Evolutionary conservation across 2,888 invertebrate genomes (phyloP).

Genomic region (Ferrisia virgata): DNA sequence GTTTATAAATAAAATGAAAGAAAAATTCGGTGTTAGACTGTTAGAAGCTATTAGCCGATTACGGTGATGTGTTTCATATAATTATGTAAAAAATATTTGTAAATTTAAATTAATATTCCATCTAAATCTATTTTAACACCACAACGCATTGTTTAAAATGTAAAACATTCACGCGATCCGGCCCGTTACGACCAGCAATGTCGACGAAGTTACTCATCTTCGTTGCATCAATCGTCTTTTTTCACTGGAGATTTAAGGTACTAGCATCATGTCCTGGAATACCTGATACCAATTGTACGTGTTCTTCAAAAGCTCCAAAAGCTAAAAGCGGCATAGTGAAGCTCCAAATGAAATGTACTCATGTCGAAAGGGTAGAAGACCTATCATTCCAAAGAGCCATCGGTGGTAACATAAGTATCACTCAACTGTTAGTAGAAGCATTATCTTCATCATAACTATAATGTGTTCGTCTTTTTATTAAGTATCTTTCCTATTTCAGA

Average conservation of each 20-base stretch:
- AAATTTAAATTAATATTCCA: not conserved
- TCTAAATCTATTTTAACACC: not conserved
- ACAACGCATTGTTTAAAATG: not conserved
- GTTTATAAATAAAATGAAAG: not conserved
- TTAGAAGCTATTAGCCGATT: too few species aligned
- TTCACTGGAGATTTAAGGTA: not conserved
- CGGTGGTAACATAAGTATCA: not conserved
- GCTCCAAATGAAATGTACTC: slow-evolving; percentile 23
- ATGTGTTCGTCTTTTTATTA: not conserved
- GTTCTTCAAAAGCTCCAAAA: slow-evolving; percentile 1
- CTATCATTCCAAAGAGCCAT: not conserved
- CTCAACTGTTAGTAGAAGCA: slow-evolving; percentile 21
- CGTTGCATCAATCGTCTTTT: not conserved
- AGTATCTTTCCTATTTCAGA: slow-evolving; percentile 55
- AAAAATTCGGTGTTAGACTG: not conserved
- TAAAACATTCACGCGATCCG: not conserved
- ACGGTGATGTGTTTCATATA: not conserved
- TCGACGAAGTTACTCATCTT: not conserved
- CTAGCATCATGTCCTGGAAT: not conserved
- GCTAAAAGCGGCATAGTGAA: not conserved
- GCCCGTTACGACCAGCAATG: not conserved
- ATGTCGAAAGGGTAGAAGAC: not conserved
- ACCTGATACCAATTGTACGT: not conserved
- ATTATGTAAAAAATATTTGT: not conserved
- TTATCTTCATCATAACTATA: not conserved